phyloP scores from a whole-genome alignment of 2,113 vertebrate genomes.

The Polypterus senegalus region DNA sequence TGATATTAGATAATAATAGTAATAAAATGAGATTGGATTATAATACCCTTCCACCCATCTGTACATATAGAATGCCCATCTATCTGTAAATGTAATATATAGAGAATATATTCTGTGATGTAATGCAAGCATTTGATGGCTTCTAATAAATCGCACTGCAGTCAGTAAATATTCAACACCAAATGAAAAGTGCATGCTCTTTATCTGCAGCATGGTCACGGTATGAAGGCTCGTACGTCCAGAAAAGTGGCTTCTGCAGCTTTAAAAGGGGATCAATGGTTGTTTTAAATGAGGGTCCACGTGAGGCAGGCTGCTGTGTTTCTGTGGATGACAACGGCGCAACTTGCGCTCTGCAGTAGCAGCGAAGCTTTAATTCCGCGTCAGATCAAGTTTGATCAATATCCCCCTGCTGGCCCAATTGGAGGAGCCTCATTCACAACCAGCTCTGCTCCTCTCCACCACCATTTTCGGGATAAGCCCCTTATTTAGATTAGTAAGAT shows the following conservation, averaged over 20 bases:
- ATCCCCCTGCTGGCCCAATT: conserved; percentile 65
- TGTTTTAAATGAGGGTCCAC: conserved; percentile 37
- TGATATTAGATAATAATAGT: too few species aligned
- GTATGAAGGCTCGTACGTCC: too few species aligned
- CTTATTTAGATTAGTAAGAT: conserved; percentile 32
- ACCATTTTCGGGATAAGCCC: conserved; percentile 66
- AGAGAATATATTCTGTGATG: too few species aligned
- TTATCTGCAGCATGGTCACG: too few species aligned
- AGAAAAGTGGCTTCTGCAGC: conserved; percentile 28
- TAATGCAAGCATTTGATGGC: too few species aligned
- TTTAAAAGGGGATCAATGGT: conserved; percentile 34
- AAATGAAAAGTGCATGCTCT: too few species aligned
- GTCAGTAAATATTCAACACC: too few species aligned
- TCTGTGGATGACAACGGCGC: conserved; percentile 46
- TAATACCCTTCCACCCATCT: too few species aligned
- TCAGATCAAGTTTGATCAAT: conserved; percentile 85
- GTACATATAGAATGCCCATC: too few species aligned
- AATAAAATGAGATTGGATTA: too few species aligned
- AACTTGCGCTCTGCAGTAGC: conserved; percentile 42
- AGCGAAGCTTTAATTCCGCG: conserved; percentile 54
- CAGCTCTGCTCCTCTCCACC: conserved; percentile 43
- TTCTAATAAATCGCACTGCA: too few species aligned
- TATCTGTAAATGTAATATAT: too few species aligned
- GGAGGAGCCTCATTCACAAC: conserved; percentile 53
- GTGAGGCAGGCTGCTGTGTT: conserved; percentile 50